Percentiles rank a stretch among this genome's conserved stretches.
phyloP scores from a whole-genome alignment of 2,888 invertebrate genomes.

The Glaucopsyche alexis region DNA sequence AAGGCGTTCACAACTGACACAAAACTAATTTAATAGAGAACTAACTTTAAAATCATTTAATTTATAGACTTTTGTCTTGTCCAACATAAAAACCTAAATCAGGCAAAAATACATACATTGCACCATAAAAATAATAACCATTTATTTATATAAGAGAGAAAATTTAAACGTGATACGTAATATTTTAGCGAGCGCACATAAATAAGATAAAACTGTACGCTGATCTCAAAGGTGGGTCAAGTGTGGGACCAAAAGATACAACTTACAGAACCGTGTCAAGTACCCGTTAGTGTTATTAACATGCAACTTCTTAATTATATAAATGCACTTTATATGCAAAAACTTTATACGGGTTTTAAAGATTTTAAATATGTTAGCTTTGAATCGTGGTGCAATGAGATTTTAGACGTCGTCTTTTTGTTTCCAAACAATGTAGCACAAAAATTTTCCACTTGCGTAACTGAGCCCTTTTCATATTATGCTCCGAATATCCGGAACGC shows the following conservation, averaged over 20 bases:
- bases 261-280: conserved; percentile 21
- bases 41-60: too few relatives aligned
- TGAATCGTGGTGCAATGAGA: too few relatives aligned
- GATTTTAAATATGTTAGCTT: neutral
- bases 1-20: neutral
- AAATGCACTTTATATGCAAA: neutral
- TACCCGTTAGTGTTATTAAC: neutral
- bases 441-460: too few relatives aligned
- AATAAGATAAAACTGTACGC: conserved; percentile 6
- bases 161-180: neutral
- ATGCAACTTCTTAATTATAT: conserved; percentile 15
- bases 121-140: too few relatives aligned
- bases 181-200: neutral
- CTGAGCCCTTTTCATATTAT: too few relatives aligned
- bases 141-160: neutral
- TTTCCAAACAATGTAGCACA: too few relatives aligned
- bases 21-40: too few relatives aligned
- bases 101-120: too few relatives aligned
- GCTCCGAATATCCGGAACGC: too few relatives aligned
- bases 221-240: conserved; percentile 37
- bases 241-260: conserved; percentile 27
- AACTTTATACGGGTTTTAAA: neutral
- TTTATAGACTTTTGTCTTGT: too few relatives aligned
- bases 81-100: too few relatives aligned
- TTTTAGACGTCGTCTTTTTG: too few relatives aligned